These are phyloP conservation scores for Drosophila pseudotakahashii DNA, from an alignment of 2,888 invertebrate species.

Conservation along the genomic window DNA sequence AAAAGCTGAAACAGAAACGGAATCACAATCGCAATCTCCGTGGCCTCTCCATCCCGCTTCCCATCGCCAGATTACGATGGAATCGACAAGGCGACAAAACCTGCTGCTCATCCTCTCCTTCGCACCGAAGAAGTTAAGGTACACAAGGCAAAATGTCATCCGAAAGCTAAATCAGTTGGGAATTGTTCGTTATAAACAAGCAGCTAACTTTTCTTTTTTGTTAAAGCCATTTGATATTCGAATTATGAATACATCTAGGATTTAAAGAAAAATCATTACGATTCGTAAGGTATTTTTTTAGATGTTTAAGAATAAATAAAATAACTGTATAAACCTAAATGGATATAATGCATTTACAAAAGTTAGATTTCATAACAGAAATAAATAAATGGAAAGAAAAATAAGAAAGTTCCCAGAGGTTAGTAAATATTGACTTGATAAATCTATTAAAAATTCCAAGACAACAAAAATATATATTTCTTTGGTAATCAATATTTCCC, in stretches of 20 bases:
- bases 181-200: too few species aligned
- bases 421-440: too few species aligned
- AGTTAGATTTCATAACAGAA: too few species aligned
- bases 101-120: conserved; percentile 55
- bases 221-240: not conserved
- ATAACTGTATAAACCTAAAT: too few species aligned
- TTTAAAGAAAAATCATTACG: not conserved
- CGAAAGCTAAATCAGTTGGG: not conserved
- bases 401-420: too few species aligned
- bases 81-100: conserved; percentile 57
- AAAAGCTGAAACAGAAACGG: conserved; percentile 38
- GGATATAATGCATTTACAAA: too few species aligned
- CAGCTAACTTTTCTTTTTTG: not conserved
- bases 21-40: conserved; percentile 44
- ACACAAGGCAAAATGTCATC: conserved; percentile 3
- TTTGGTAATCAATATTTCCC: not conserved
- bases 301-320: too few species aligned
- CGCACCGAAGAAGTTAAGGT: conserved; percentile 43
- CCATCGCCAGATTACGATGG: conserved; percentile 64
- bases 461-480: not conserved
- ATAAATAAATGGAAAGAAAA: too few species aligned
- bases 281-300: too few species aligned
- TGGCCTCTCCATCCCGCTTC: conserved; percentile 1
- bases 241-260: not conserved
- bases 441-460: not conserved